Evolutionary conservation across 2,113 vertebrate species (phyloP), one percentile per base, ranked within the genome.

Genomic region (Electrona antarctica): DNA sequence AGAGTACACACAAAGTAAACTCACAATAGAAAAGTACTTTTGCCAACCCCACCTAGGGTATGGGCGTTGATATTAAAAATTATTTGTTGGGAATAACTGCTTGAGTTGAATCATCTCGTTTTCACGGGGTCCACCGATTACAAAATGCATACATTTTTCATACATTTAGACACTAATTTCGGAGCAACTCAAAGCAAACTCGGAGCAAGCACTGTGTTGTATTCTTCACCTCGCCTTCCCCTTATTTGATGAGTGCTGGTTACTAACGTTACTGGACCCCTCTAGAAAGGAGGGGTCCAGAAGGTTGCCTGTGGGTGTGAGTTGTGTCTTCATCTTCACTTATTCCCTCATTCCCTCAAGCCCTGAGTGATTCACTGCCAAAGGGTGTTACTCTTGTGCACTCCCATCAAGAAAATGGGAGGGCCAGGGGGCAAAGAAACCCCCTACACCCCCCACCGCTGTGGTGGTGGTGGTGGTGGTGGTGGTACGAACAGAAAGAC

Each of bases 171-270:
- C 21, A 21, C 21, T 21, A 21, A 21, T 21, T 21, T 21, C 21
- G 21, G 21, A 21, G 21, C 21, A 21, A 21, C 21, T 21, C 21
- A n/a, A n/a, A n/a, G n/a, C n/a, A n/a, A 33, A 33, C 29, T 33
- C 29, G 29, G 29, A 4, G 29, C 29, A 33, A 33, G 4, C 29
- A 2, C 29, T 33, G 29, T 33, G 29, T 33, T 33, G 29, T 33
- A 33, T 33, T n/a, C 29, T 33, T 33, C 29, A 33, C 4, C 29
- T 33, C 4, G 29, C 29, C 29, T 33, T 33, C 29, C 29, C 2
- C 29, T 14, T 50, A 59, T 83, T 82, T 80, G 67, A 69, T 66
- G 52, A 48, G 7, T 12, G 33, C 49, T 54, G 12, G 13, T 54
- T 12, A 12, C 1, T 14, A 49, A 21, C 41, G 49, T 49, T 69